Evolutionary conservation across 2,113 vertebrate species (phyloP), one percentile per base, ranked within the genome.

Genomic region (Spea multiplicata): DNA sequence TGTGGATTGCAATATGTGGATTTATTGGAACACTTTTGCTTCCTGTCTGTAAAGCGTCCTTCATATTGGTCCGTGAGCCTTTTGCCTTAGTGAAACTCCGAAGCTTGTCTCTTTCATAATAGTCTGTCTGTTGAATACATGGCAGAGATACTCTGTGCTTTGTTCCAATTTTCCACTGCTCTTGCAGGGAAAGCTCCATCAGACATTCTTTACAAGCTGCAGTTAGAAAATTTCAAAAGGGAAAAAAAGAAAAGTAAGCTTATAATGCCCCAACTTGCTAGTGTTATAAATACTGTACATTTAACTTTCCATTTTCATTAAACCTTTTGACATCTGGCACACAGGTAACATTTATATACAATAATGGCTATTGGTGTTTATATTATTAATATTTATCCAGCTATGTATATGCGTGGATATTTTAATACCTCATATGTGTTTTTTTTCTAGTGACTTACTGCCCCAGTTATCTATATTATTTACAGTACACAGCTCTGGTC

Each of bases 121-220:
- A 80, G 78, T 66, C 71, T 80, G 78, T 74, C 78, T 80, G 78
- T 71, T 79, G 71, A 80, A 80, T 80, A 68, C 71, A 80, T 80
- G 78, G 78, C 78, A 80, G 78, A 50, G 64, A 80, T 59, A 73
- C 71, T 74, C 64, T 61, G 71, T 74, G 44, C 78, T 47, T 62
- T 30, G 52, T 67, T 80, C 78, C 78, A 80, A 73, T 80, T 80
- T 80, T 80, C 78, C 78, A 80, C 68, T 68, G 71, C 78, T 68
- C 48, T 49, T 50, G 68, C 71, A 74, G 14, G 61, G 71, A 74
- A 68, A 66, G 78, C 78, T 68, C 71, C 78, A 45, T 74, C 68
- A 74, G 71, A 80, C 78, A 80, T 80, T 80, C 78, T 74, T 80
- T 80, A 74, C 71, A 68, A 73, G 71, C 78, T 74, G 65, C 73